These are phyloP conservation scores for Smutsia temminckii DNA, from an alignment of 2,797 vertebrate species.

Conservation along the genomic window DNA sequence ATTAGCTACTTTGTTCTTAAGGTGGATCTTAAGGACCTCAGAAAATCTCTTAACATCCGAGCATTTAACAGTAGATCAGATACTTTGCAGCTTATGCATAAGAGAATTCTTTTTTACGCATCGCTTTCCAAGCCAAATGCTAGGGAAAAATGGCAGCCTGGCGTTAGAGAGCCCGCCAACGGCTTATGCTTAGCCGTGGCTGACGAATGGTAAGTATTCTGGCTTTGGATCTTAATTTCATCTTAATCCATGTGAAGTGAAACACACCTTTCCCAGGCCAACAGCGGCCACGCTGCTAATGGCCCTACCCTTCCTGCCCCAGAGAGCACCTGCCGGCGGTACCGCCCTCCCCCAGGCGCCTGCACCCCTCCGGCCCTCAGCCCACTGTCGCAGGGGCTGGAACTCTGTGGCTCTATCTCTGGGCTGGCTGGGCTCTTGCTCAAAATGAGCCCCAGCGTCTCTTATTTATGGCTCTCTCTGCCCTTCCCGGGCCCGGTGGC, in stretches of 20 bases:
- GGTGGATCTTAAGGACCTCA: slow-evolving; percentile 41
- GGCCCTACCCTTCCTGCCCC: not conserved
- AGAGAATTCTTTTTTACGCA: slow-evolving; percentile 48
- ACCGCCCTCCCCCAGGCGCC: not conserved
- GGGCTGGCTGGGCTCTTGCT: not conserved
- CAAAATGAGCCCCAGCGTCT: not conserved
- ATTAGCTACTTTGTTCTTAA: not conserved
- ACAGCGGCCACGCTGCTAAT: not conserved
- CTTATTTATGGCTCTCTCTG: not conserved
- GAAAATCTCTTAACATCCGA: slow-evolving; percentile 43
- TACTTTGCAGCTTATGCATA: not conserved
- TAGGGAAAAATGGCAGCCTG: slow-evolving; percentile 48
- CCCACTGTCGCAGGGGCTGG: not conserved
- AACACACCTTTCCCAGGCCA: not conserved
- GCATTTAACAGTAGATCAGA: slow-evolving; percentile 28
- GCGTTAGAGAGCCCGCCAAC: not conserved
- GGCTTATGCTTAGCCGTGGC: not conserved
- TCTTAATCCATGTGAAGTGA: slow-evolving; percentile 21
- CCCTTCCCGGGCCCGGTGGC: not conserved
- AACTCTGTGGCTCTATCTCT: not conserved
- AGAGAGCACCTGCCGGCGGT: not conserved
- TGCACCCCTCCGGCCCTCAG: not conserved
- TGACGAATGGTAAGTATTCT: slow-evolving; percentile 72
- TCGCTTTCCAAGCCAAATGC: not conserved
- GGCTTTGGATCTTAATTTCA: slow-evolving; percentile 41